Percentiles rank a stretch among this genome's conserved stretches.
Evolutionary conservation across 2,797 vertebrate genomes (phyloP).

Genomic region (Salarias fasciatus): DNA sequence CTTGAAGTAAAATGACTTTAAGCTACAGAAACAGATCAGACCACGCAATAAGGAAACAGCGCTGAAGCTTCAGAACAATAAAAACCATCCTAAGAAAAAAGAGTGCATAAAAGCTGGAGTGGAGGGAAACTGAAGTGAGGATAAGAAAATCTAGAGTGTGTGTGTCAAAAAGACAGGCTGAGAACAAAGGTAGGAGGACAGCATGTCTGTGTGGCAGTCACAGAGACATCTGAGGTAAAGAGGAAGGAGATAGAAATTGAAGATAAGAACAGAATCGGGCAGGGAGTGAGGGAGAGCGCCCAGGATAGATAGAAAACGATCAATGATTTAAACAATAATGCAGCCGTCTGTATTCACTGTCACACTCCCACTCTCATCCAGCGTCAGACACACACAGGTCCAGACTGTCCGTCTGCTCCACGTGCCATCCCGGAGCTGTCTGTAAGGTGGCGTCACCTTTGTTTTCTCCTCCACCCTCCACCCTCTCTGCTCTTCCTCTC

Average conservation of each 20-base stretch:
- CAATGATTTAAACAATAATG: slow-evolving; percentile 89
- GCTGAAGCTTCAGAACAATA: neutral
- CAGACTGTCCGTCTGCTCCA: slow-evolving; percentile 54
- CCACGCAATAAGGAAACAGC: neutral
- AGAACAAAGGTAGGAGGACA: slow-evolving; percentile 29
- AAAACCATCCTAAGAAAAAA: neutral
- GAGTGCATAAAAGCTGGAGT: too few relatives aligned
- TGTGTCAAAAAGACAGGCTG: slow-evolving; percentile 3
- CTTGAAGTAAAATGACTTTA: neutral
- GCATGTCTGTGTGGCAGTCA: slow-evolving; percentile 30
- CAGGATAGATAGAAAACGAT: slow-evolving; percentile 68
- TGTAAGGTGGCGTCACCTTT: slow-evolving; percentile 34
- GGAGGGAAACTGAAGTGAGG: too few relatives aligned
- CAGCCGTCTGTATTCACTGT: slow-evolving; percentile 85
- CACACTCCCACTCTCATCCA: slow-evolving; percentile 77
- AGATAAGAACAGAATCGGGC: slow-evolving; percentile 38
- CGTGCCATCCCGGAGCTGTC: slow-evolving; percentile 74
- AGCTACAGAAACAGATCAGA: neutral
- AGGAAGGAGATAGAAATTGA: slow-evolving; percentile 27
- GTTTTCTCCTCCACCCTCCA: slow-evolving; percentile 8
- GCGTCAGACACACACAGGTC: slow-evolving; percentile 56
- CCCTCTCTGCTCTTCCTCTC: slow-evolving; percentile 35
- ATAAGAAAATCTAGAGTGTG: neutral
- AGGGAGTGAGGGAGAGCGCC: slow-evolving; percentile 5
- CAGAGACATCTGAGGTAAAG: slow-evolving; percentile 34